Conservation (phyloP, 2,888 invertebrate species). For the Sinotaia quadrata region DNA sequence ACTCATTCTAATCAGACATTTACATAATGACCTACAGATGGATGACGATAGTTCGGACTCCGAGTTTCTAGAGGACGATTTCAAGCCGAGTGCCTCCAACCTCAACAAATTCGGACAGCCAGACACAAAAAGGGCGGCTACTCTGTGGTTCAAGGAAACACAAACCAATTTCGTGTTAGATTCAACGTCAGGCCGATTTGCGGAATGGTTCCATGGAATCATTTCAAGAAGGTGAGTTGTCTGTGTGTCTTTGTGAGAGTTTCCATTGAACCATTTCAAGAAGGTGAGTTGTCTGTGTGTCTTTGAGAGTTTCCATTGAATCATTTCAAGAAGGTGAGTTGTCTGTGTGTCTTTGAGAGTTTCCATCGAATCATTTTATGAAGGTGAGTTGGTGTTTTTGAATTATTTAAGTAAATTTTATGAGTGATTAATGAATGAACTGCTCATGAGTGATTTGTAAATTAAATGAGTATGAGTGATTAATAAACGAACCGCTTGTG, state of each 20-base stretch:
- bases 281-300: no score
- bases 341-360: no score
- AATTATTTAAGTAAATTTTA: no score
- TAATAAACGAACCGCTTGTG: no score
- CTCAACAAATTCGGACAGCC: constrained; percentile 48
- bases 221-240: constrained; percentile 65
- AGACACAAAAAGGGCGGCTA: constrained; percentile 57
- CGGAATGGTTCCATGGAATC: constrained; percentile 71
- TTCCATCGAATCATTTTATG: no score
- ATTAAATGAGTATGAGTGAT: no score
- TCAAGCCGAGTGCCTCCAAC: constrained; percentile 47
- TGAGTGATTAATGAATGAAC: no score
- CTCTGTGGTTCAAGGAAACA: constrained; percentile 67
- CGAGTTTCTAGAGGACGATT: constrained; percentile 60
- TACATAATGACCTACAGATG: constrained; percentile 38
- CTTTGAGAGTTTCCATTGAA: constrained; percentile 72
- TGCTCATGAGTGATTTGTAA: no score
- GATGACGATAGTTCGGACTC: constrained; percentile 49
- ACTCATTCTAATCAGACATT: not conserved
- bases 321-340: constrained; percentile 67
- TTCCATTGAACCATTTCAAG: no score
- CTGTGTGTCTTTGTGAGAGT: no score
- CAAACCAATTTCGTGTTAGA: constrained; percentile 60
- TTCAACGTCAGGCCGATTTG: constrained; percentile 51
- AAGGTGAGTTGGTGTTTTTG: no score